phyloP scores from a whole-genome alignment of 2,888 invertebrate genomes.

The Heliconius aoede region DNA sequence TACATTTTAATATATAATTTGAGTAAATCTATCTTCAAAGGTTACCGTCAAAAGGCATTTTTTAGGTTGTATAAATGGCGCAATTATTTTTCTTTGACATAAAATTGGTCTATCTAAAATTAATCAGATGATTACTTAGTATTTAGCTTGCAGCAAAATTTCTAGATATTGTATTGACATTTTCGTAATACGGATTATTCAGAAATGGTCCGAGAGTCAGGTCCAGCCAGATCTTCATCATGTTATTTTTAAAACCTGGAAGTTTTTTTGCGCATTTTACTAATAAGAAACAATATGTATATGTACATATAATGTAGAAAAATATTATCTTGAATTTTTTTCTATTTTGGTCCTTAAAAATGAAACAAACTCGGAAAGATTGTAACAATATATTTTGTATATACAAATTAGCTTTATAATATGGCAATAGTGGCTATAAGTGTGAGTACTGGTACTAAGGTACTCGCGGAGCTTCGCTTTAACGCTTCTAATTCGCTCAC shows the following conservation, averaged over 20 bases:
- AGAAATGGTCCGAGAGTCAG: not conserved
- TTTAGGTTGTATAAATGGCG: not conserved
- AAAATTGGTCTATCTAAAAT: slow-evolving; percentile 5
- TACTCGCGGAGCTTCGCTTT: slow-evolving; percentile 66
- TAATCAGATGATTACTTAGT: slow-evolving; percentile 1
- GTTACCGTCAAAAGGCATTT: not conserved
- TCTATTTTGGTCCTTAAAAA: not conserved
- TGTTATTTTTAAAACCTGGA: too few relatives aligned
- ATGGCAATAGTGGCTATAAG: slow-evolving; percentile 63
- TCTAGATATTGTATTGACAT: not conserved
- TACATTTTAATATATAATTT: not conserved
- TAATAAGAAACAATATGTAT: too few relatives aligned
- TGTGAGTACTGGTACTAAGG: slow-evolving; percentile 50
- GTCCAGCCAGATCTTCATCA: too few relatives aligned
- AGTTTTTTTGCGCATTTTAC: too few relatives aligned
- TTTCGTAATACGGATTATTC: not conserved
- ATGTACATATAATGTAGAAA: too few relatives aligned
- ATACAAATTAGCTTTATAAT: slow-evolving; percentile 77
- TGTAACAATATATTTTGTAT: slow-evolving; percentile 76
- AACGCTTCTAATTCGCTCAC: slow-evolving; percentile 77
- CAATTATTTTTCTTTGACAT: slow-evolving; percentile 11
- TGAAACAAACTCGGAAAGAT: slow-evolving; percentile 57
- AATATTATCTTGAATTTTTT: not conserved
- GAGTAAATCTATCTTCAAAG: not conserved
- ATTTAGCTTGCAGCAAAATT: not conserved